Conservation (phyloP, 1,140 invertebrate species). For the Papilio aristodemus region DNA sequence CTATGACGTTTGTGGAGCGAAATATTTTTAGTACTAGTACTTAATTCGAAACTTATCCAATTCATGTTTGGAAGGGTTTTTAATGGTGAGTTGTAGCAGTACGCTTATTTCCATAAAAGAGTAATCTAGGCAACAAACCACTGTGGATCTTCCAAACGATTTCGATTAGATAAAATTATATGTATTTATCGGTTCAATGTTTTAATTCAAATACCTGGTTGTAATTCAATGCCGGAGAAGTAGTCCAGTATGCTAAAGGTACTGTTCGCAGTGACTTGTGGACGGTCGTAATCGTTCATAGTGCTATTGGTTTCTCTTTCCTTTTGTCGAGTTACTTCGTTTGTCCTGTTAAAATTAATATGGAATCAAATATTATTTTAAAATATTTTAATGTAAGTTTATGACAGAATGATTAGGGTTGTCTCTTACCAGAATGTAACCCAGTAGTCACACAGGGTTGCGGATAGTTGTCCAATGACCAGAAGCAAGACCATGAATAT, state of each 20-base stretch:
- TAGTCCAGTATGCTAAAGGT: constrained; percentile 64
- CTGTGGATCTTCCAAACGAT: no score
- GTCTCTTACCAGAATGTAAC: constrained; percentile 76
- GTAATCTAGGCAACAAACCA: no score
- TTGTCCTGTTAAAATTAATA: constrained; percentile 53
- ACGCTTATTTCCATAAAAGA: no score
- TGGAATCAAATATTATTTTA: neutral
- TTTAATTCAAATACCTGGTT: constrained; percentile 52
- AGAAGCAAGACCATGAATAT: constrained; percentile 72
- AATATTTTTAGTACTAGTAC: no score
- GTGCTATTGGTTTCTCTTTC: constrained; percentile 63
- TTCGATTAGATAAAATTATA: no score
- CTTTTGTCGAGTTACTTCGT: constrained; percentile 69
- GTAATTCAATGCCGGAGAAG: constrained; percentile 59
- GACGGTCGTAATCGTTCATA: constrained; percentile 52
- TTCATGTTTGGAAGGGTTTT: no score
- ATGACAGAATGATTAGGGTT: neutral
- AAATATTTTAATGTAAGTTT: constrained; percentile 12
- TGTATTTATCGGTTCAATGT: neutral
- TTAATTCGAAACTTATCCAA: no score
- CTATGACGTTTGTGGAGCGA: no score
- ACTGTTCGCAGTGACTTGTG: constrained; percentile 47
- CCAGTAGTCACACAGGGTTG: constrained; percentile 79
- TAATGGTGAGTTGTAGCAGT: no score
- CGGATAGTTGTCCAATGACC: constrained; percentile 74